These are phyloP conservation scores for Onychostruthus taczanowskii DNA, from an alignment of 2,113 vertebrate genomes.

Conservation along the genomic window DNA sequence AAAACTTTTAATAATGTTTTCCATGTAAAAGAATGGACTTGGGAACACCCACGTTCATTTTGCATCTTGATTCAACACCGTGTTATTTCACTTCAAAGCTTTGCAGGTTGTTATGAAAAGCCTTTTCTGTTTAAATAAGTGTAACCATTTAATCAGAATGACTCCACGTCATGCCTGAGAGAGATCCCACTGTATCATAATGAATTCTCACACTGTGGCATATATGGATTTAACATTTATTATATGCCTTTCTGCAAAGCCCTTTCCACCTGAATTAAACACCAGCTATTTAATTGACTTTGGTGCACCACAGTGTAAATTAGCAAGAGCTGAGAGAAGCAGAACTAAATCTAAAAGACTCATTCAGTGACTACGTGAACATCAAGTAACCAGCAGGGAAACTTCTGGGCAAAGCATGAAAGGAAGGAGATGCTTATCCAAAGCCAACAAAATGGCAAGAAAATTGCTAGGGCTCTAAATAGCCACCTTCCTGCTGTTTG, in stretches of 20 bases:
- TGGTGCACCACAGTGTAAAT: conserved; percentile 38
- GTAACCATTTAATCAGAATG: conserved; percentile 38
- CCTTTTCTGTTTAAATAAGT: conserved; percentile 7
- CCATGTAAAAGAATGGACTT: neutral
- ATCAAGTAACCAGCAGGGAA: conserved; percentile 2
- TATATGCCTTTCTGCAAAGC: neutral
- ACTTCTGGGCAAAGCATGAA: conserved; percentile 40
- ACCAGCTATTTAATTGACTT: conserved; percentile 47
- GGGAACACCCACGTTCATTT: neutral
- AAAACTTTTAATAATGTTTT: neutral
- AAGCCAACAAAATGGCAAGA: conserved; percentile 4
- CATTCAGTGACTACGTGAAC: neutral
- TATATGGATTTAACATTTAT: conserved; percentile 31
- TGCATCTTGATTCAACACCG: neutral
- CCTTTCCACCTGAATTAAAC: conserved; percentile 12
- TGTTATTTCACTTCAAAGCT: conserved; percentile 14
- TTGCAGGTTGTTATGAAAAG: conserved; percentile 11
- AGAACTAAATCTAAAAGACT: conserved; percentile 19
- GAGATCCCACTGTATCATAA: conserved; percentile 24
- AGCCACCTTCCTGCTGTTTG: conserved; percentile 21
- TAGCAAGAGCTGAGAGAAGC: neutral
- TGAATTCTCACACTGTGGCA: conserved; percentile 38
- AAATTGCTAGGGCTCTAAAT: conserved; percentile 44
- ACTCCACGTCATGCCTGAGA: neutral
- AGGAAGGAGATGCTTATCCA: conserved; percentile 36